Evolutionary conservation across 2,797 vertebrate genomes (phyloP).

Genomic region (Bradypodion pumilum): DNA sequence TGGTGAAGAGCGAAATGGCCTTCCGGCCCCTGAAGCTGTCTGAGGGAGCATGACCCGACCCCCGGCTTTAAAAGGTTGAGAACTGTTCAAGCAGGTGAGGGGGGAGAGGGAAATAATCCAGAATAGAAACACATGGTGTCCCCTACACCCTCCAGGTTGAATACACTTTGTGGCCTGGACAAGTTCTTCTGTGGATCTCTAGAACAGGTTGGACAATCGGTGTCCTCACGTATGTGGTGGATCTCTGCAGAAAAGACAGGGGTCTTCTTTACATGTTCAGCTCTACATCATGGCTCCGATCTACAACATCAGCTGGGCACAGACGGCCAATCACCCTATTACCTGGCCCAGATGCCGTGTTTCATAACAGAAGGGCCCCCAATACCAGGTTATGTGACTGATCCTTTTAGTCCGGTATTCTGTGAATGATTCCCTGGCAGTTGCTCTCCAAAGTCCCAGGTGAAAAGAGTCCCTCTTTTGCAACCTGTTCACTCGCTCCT

Average conservation of each 20-base stretch:
- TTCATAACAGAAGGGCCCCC: neutral
- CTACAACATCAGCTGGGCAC: too few relatives aligned
- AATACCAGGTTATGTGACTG: neutral
- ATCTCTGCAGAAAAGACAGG: neutral
- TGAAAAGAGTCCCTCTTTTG: neutral
- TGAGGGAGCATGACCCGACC: too few relatives aligned
- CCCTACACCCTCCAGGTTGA: neutral
- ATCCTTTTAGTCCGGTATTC: neutral
- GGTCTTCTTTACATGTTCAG: neutral
- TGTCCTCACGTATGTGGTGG: too few relatives aligned
- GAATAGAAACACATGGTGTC: too few relatives aligned
- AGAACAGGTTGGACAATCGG: neutral
- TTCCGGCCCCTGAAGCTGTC: too few relatives aligned
- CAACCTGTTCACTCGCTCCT: neutral
- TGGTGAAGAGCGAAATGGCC: too few relatives aligned
- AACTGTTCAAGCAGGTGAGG: too few relatives aligned
- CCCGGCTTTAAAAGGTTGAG: too few relatives aligned
- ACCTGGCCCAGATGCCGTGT: too few relatives aligned
- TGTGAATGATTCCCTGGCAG: neutral
- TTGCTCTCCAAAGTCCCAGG: neutral
- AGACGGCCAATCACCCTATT: too few relatives aligned
- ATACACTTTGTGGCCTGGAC: accelerated
- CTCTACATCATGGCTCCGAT: neutral
- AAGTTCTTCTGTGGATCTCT: accelerated
- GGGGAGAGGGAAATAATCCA: accelerated